phyloP scores from a whole-genome alignment of 2,113 vertebrate genomes.

The Boulengeromyrus knoepffleri region DNA sequence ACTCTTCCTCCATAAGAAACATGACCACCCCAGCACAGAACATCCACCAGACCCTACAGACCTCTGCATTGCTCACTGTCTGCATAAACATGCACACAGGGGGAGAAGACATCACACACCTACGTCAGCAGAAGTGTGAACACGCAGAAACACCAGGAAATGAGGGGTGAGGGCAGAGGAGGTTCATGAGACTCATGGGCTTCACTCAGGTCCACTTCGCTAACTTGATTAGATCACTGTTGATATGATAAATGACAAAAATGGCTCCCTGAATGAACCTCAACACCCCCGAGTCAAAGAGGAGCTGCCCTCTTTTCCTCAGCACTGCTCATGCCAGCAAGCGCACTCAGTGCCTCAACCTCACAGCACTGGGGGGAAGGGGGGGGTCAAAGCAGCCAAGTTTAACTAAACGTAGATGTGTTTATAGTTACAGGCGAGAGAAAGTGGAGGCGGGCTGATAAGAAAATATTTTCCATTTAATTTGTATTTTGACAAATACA shows the following conservation, averaged over 20 bases:
- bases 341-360: background rate
- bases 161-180: background rate
- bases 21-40: background rate
- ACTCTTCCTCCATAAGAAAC: background rate
- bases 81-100: background rate
- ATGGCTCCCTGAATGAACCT: background rate
- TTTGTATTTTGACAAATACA: too few relatives aligned
- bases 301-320: background rate
- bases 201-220: background rate
- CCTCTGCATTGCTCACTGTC: background rate
- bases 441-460: background rate
- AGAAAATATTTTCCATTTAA: too few relatives aligned
- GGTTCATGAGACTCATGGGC: background rate
- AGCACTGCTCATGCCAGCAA: background rate
- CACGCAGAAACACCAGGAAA: background rate
- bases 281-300: background rate
- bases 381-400: background rate
- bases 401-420: background rate
- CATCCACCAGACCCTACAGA: background rate
- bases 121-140: background rate
- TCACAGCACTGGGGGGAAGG: background rate
- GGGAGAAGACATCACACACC: background rate
- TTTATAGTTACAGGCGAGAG: background rate
- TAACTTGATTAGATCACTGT: background rate
- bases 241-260: background rate